phyloP scores from a whole-genome alignment of 2,797 vertebrate species.

The Euphonia xanthogaster region DNA sequence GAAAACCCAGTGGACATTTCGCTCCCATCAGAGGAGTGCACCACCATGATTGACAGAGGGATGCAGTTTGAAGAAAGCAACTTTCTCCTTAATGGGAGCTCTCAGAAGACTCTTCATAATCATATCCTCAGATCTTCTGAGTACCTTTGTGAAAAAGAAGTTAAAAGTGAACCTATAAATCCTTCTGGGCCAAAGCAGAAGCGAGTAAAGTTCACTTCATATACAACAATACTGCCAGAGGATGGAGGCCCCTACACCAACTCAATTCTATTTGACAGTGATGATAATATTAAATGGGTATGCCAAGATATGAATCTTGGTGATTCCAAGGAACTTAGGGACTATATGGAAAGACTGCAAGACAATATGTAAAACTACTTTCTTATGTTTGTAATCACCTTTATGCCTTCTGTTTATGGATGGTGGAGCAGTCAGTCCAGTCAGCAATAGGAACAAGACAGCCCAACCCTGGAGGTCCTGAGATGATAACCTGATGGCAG shows the following conservation, averaged over 20 bases:
- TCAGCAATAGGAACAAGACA: conserved; percentile 71
- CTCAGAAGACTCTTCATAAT: conserved; percentile 81
- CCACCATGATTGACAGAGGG: conserved; percentile 86
- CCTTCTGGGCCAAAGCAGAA: conserved; percentile 89
- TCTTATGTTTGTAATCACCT: conserved; percentile 82
- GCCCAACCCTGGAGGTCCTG: conserved; percentile 23
- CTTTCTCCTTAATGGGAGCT: conserved; percentile 89
- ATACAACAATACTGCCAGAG: conserved; percentile 92
- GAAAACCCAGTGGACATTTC: conserved; percentile 85
- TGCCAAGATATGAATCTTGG: conserved; percentile 95
- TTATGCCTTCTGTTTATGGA: conserved; percentile 83
- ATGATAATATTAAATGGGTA: conserved; percentile 97
- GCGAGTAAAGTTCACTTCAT: conserved; percentile 96
- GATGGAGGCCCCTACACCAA: conserved; percentile 88
- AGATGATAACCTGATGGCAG: neutral
- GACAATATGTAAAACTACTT: conserved; percentile 92
- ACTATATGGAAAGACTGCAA: conserved; percentile 97
- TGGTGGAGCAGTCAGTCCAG: conserved; percentile 71
- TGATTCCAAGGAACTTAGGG: conserved; percentile 89
- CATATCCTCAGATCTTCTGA: conserved; percentile 87
- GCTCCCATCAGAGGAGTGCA: conserved; percentile 85
- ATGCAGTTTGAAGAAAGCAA: conserved; percentile 92
- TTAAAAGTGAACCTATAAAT: conserved; percentile 82
- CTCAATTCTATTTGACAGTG: conserved; percentile 87
- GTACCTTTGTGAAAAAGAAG: conserved; percentile 85